Percentiles rank a stretch among this genome's conserved stretches.
phyloP scores from a whole-genome alignment of 2,113 vertebrate genomes.

The Anoura caudifer region DNA sequence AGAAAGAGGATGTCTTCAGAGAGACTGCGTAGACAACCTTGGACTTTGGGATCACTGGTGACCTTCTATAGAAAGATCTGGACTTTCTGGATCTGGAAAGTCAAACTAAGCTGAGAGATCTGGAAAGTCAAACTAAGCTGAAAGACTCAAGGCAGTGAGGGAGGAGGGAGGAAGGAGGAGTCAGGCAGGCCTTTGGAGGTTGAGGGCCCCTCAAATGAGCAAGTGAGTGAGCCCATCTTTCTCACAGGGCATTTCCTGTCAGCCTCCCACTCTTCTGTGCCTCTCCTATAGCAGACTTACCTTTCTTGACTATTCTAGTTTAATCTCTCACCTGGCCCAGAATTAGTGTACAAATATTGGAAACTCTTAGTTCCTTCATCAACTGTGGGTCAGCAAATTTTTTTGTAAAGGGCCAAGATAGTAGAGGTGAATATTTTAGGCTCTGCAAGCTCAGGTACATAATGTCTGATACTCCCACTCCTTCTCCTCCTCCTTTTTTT shows the following conservation, averaged over 20 bases:
- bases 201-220: background rate
- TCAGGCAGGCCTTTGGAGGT: background rate
- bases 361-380: background rate
- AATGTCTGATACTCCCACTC: background rate
- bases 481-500: background rate
- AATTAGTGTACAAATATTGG: background rate
- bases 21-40: background rate
- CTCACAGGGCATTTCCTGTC: background rate
- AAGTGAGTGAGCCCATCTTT: background rate
- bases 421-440: background rate
- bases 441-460: background rate
- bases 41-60: constrained; percentile 37
- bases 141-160: background rate
- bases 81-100: too few relatives aligned
- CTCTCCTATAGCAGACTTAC: background rate
- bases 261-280: background rate
- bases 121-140: background rate
- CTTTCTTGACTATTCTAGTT: background rate
- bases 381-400: background rate
- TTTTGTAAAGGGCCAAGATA: background rate
- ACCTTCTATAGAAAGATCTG: constrained; percentile 23
- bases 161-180: background rate
- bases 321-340: background rate
- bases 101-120: background rate
- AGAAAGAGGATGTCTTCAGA: background rate